These are phyloP conservation scores for Antheraea yamamai DNA, from an alignment of 2,888 invertebrate genomes.

Conservation along the genomic window DNA sequence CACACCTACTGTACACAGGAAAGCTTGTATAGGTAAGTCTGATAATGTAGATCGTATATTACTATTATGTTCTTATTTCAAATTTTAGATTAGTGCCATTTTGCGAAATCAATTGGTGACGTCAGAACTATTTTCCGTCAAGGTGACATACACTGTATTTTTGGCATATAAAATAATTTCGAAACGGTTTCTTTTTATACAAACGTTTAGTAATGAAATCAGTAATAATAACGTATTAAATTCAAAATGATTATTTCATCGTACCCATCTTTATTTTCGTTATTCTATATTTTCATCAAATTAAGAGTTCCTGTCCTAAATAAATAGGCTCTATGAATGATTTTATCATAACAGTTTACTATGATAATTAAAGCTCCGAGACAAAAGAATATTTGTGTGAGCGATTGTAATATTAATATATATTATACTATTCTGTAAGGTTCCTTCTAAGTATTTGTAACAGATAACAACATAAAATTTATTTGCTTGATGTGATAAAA, in stretches of 20 bases:
- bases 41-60: not conserved
- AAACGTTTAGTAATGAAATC: not conserved
- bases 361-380: too few species aligned
- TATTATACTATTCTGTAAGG: too few species aligned
- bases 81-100: not conserved
- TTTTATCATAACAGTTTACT: too few species aligned
- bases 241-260: not conserved
- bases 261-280: not conserved
- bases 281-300: not conserved
- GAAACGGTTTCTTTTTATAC: not conserved
- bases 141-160: not conserved
- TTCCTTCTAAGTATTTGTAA: too few species aligned
- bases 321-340: too few species aligned
- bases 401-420: too few species aligned
- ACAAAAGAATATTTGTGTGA: too few species aligned
- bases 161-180: not conserved
- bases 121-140: not conserved
- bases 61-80: not conserved
- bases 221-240: not conserved
- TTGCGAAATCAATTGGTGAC: not conserved
- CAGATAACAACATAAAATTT: too few species aligned
- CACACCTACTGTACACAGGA: constrained; percentile 67
- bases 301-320: not conserved
- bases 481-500: too few species aligned
- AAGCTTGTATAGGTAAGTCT: constrained; percentile 72